Conservation (phyloP, 2,797 vertebrate species). For the Enteromius thamalakanensis region DNA sequence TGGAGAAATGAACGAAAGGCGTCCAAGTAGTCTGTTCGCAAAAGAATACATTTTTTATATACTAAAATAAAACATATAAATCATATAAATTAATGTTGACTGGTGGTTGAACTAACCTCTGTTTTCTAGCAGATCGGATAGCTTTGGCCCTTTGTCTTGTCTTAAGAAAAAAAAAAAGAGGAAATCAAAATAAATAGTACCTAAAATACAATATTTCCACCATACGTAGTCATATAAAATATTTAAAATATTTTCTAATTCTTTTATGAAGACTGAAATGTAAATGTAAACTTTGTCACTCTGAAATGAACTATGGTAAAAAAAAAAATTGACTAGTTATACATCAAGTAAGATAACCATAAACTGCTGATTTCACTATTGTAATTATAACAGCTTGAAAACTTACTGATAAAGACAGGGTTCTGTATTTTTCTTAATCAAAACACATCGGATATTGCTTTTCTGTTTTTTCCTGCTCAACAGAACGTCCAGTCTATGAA, state of each 20-base stretch:
- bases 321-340: background rate
- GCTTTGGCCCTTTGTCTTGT: constrained; percentile 40
- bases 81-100: background rate
- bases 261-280: background rate
- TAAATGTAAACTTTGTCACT: background rate
- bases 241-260: background rate
- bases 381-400: background rate
- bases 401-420: constrained; percentile 61
- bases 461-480: constrained; percentile 61
- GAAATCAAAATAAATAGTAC: background rate
- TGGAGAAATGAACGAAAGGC: constrained; percentile 84
- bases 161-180: constrained; percentile 13
- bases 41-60: background rate
- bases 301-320: background rate
- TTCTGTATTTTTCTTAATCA: constrained; percentile 55
- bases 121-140: constrained; percentile 68
- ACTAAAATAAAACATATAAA: background rate
- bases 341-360: background rate
- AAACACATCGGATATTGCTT: constrained; percentile 57
- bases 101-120: constrained; percentile 65
- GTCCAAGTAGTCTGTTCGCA: constrained; percentile 75
- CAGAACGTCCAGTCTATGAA: constrained; percentile 62
- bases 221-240: background rate
- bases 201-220: background rate
- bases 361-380: background rate